Conservation (phyloP, 2,888 invertebrate species). For the Anodontia alba region DNA sequence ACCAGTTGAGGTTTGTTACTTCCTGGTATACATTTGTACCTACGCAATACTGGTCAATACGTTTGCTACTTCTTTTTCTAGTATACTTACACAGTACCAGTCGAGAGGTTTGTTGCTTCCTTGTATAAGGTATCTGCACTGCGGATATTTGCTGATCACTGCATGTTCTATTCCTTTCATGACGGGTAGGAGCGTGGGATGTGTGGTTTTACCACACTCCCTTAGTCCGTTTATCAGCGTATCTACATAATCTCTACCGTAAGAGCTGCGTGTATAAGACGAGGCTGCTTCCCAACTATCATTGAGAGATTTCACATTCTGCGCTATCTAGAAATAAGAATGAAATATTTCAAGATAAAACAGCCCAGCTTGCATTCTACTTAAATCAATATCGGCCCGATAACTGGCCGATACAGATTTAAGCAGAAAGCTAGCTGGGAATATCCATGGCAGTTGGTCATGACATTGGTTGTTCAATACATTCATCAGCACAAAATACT, state of each 20-base stretch:
- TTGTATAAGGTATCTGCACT: not conserved
- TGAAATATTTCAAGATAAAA: too few species aligned
- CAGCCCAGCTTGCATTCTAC: too few species aligned
- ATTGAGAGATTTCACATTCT: conserved; percentile 28
- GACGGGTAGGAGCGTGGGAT: not conserved
- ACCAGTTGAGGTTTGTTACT: too few species aligned
- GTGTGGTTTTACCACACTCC: not conserved
- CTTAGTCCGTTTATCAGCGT: conserved; percentile 1
- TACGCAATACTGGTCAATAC: too few species aligned
- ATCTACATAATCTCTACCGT: conserved; percentile 46
- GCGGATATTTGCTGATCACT: not conserved
- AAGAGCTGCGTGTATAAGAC: conserved; percentile 32
- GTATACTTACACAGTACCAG: conserved; percentile 16
- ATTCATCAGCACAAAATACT: too few species aligned
- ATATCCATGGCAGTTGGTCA: too few species aligned
- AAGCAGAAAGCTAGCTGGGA: too few species aligned
- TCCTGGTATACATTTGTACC: too few species aligned
- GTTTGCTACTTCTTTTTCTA: too few species aligned
- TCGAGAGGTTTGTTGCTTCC: conserved; percentile 2
- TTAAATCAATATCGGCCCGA: too few species aligned
- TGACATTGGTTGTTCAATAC: too few species aligned
- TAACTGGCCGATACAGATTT: too few species aligned
- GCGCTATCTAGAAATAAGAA: conserved; percentile 48
- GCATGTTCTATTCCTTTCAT: conserved; percentile 1
- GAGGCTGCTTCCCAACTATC: conserved; percentile 31